Conservation (phyloP, 2,113 vertebrate genomes). For the Perca fluviatilis region DNA sequence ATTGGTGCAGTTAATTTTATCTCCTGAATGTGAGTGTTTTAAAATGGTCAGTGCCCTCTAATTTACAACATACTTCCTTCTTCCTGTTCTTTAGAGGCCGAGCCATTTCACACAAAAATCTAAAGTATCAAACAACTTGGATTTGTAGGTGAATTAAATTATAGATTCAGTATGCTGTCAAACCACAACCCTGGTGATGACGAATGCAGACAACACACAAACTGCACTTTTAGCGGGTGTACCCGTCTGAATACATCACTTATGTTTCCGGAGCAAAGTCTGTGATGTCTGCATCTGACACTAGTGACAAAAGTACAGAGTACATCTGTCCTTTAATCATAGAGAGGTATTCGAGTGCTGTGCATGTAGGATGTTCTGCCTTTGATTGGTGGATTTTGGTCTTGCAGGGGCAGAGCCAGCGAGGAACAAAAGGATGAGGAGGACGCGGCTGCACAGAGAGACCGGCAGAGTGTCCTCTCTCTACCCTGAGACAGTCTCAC, state of each 20-base stretch:
- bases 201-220: background rate
- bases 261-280: background rate
- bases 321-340: slow-evolving; percentile 15
- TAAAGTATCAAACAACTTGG: background rate
- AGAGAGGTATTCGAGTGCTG: slow-evolving; percentile 10
- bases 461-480: slow-evolving; percentile 82
- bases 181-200: background rate
- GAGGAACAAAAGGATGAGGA: slow-evolving; percentile 80
- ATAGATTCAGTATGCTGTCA: slow-evolving; percentile 2
- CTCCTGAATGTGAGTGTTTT: background rate
- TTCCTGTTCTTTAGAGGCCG: background rate
- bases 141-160: background rate
- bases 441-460: slow-evolving; percentile 80
- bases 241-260: background rate
- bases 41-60: slow-evolving; percentile 2
- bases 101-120: background rate
- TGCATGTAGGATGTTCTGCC: slow-evolving; percentile 6
- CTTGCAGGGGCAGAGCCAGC: slow-evolving; percentile 71
- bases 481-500: slow-evolving; percentile 74
- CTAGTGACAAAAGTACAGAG: background rate
- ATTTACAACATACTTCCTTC: background rate
- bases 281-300: slow-evolving; percentile 11
- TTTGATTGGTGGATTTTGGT: slow-evolving; percentile 61
- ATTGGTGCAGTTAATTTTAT: background rate
- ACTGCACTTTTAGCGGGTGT: background rate